phyloP scores from a whole-genome alignment of 2,113 vertebrate species.

The Phylloscopus trochiloides region DNA sequence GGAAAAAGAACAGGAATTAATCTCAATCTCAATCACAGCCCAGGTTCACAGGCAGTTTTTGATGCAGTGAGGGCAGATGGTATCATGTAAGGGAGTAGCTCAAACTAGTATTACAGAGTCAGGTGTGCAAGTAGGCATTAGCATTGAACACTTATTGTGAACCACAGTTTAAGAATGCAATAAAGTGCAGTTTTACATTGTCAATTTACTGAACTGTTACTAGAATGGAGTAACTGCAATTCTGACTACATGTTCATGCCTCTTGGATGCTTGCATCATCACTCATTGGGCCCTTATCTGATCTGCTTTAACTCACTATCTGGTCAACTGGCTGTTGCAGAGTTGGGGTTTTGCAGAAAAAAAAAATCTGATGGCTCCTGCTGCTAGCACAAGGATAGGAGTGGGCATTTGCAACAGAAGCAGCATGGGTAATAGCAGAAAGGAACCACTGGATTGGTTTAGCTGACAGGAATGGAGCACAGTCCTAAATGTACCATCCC shows the following conservation, averaged over 20 bases:
- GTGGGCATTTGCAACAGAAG: background rate
- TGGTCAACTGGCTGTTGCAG: background rate
- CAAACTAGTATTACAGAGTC: background rate
- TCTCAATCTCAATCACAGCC: background rate
- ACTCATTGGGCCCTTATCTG: background rate
- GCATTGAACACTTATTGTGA: rapidly evolving
- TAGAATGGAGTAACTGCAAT: background rate
- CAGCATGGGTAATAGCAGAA: background rate
- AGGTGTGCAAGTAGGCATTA: background rate
- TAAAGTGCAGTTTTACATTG: background rate
- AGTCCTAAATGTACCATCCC: rapidly evolving
- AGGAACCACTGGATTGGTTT: background rate
- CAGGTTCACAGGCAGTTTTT: background rate
- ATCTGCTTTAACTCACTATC: background rate
- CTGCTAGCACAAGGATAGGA: background rate
- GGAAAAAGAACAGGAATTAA: background rate
- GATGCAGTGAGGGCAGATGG: background rate
- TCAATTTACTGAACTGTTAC: background rate
- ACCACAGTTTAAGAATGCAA: background rate
- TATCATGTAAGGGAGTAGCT: background rate
- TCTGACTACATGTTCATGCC: background rate
- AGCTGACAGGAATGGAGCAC: background rate
- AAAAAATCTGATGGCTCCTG: background rate
- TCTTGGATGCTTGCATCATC: background rate
- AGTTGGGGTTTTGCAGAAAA: background rate